Base-by-base conservation (phyloP, 2,797 vertebrate species). In the Chloroceryle amazona region DNA sequence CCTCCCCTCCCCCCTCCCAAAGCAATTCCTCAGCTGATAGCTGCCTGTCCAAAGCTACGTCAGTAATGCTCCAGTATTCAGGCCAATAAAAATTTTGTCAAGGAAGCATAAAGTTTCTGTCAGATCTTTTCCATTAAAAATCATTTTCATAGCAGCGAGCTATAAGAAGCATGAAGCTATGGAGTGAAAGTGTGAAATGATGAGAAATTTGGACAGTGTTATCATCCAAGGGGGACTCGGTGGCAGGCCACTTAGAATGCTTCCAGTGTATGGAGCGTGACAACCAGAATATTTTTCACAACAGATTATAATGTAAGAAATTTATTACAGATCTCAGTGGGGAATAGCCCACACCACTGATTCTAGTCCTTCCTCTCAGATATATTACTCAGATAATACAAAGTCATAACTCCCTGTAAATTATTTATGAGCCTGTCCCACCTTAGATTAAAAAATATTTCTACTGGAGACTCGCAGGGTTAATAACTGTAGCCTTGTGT, bases 61-160 rank as follows among this genome's bases (percentile, higher is more conserved):
- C 90, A 79, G 72, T 94, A 95, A 91, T 94, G 65, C 21, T 76
- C 84, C 52, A 21, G 88, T 58, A 95, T 96, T 95, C 91, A 95
- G 55, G 42, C 93, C 90, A 90, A 95, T 96, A 96, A 96, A 97
- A 96, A 79, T 95, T 89, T 89, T 72, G 47, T 94, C 91, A 96
- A 70, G 94, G 93, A 92, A 90, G 72, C 92, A 90, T 94, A 93
- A 86, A 76, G 87, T 95, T 94, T 83, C 93, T 97, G 85, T 96
- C 95, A 95, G 93, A 70, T 44, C 17, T 62, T 96, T 94, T 94
- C 74, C 70, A 88, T 79, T 70, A 87, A 85, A 96, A 96, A 42
- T 93, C 84, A 93, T 88, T 95, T 97, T 96, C 96, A 89, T 81
- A 94, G 61, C 80, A 93, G 52, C 5, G 28, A 86, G 61, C 49